These are phyloP conservation scores for Pangasius macronema DNA, from an alignment of 2,797 vertebrate genomes.

Conservation along the genomic window DNA sequence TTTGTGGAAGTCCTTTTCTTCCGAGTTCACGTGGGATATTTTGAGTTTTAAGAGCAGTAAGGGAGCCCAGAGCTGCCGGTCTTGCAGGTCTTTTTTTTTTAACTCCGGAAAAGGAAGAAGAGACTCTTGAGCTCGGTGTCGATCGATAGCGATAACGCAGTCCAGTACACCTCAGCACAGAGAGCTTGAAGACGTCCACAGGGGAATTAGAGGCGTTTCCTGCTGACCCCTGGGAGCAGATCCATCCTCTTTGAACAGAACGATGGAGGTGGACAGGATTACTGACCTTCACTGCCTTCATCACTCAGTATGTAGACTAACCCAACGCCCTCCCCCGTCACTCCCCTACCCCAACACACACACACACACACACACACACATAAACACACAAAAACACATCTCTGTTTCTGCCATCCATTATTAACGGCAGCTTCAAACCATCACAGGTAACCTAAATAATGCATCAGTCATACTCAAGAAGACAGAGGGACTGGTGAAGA, in stretches of 20 bases:
- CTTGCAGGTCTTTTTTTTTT: not conserved
- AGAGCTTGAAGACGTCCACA: not conserved
- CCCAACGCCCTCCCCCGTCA: not conserved
- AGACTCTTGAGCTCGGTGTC: not conserved
- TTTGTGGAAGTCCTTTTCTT: not conserved
- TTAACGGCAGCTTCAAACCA: constrained; percentile 42
- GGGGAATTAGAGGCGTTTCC: not conserved
- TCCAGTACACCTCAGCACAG: not conserved
- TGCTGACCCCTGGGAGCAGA: not conserved
- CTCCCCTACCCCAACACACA: not conserved
- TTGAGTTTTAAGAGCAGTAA: not conserved
- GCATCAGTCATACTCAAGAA: constrained; percentile 33
- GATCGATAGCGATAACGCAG: not conserved
- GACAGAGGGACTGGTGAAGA: constrained; percentile 35
- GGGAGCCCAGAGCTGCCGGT: not conserved
- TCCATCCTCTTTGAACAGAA: constrained; percentile 29
- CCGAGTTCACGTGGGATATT: not conserved
- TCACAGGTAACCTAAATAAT: constrained; percentile 48
- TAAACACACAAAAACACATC: not conserved
- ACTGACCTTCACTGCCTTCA: constrained; percentile 17
- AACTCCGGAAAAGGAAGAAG: not conserved
- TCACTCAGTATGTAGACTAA: constrained; percentile 21
- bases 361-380: not conserved
- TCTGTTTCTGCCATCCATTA: constrained; percentile 37
- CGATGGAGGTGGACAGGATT: constrained; percentile 7